phyloP scores from a whole-genome alignment of 2,888 invertebrate genomes.

The Chymomyza caudatula region DNA sequence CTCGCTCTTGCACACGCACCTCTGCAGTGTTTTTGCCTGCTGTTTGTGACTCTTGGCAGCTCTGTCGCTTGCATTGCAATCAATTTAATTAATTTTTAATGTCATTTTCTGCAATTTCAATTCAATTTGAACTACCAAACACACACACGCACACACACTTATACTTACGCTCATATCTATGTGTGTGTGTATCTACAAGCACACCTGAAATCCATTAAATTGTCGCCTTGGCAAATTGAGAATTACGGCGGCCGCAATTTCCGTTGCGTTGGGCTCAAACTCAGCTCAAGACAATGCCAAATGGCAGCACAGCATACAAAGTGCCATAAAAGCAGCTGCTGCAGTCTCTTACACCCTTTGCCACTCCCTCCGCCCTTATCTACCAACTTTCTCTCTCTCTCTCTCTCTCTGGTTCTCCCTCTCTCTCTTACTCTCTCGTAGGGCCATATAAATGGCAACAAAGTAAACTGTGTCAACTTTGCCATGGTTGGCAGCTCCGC shows the following conservation, averaged over 20 bases:
- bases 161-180: constrained; percentile 9
- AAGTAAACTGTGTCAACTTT: constrained; percentile 70
- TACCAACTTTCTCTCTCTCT: constrained; percentile 36
- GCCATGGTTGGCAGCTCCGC: neutral
- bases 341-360: constrained; percentile 36
- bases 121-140: constrained; percentile 55
- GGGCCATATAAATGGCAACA: constrained; percentile 71
- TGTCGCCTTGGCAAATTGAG: constrained; percentile 75
- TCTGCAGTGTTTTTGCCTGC: no score
- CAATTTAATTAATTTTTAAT: constrained; percentile 76
- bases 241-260: constrained; percentile 70
- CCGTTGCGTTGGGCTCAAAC: constrained; percentile 54
- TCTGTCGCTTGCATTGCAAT: constrained; percentile 61
- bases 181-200: constrained; percentile 2
- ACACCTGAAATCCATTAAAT: constrained; percentile 69
- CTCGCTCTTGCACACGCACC: constrained; percentile 8
- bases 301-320: constrained; percentile 32
- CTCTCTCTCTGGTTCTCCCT: no score
- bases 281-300: constrained; percentile 7
- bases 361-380: no score
- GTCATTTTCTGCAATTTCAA: constrained; percentile 74
- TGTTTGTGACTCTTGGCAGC: constrained; percentile 49
- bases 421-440: neutral
- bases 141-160: constrained; percentile 21
- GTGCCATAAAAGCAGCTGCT: constrained; percentile 59